Percentiles rank a stretch among this genome's conserved stretches.
These are phyloP conservation scores for Euproctis similis DNA, from an alignment of 2,888 invertebrate species.

Conservation along the genomic window DNA sequence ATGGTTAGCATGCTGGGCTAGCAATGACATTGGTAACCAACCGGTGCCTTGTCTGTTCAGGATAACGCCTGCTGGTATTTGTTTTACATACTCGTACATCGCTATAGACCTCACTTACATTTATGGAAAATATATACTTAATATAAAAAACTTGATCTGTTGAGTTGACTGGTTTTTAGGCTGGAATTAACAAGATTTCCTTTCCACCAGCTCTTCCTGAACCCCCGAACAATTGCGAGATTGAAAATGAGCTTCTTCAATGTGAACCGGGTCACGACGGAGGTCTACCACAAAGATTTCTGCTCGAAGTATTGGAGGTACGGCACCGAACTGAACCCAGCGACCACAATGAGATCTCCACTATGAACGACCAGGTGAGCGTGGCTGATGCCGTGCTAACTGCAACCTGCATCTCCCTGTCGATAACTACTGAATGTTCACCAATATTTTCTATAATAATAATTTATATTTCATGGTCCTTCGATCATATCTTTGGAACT, in stretches of 20 bases:
- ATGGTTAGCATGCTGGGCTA: slow-evolving; percentile 91
- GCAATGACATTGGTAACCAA: slow-evolving; percentile 88
- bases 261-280: slow-evolving; percentile 88
- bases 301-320: slow-evolving; percentile 85
- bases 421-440: slow-evolving; percentile 2
- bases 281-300: slow-evolving; percentile 87
- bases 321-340: slow-evolving; percentile 64
- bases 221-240: slow-evolving; percentile 83
- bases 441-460: too few species aligned
- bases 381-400: slow-evolving; percentile 26
- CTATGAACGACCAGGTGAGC: slow-evolving; percentile 80
- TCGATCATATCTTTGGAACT: too few species aligned
- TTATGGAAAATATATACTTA: too few species aligned
- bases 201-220: slow-evolving; percentile 81
- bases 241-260: slow-evolving; percentile 81
- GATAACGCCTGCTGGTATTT: slow-evolving; percentile 85
- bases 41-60: slow-evolving; percentile 87
- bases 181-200: background rate
- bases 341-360: slow-evolving; percentile 76
- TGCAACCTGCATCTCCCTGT: slow-evolving; percentile 6
- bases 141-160: too few species aligned
- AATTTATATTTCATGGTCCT: too few species aligned
- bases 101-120: too few species aligned
- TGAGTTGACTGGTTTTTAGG: too few species aligned
- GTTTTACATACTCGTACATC: background rate